phyloP scores from a whole-genome alignment of 2,113 vertebrate species.

The Antechinus flavipes region DNA sequence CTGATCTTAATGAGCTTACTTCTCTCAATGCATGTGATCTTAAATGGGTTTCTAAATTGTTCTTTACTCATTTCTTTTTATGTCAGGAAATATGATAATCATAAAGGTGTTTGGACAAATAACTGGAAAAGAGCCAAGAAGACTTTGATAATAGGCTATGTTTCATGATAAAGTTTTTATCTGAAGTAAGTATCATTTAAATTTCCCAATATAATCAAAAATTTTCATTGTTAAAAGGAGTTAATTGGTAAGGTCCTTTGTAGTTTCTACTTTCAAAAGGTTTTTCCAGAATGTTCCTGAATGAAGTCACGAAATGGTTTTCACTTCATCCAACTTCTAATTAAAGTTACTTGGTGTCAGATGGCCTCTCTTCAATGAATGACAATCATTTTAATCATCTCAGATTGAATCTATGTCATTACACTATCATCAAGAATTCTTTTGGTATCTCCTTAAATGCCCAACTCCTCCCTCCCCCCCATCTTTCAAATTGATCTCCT shows the following conservation, averaged over 20 bases:
- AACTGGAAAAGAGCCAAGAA: not conserved
- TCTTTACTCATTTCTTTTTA: constrained; percentile 25
- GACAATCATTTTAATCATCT: not conserved
- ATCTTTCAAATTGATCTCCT: not conserved
- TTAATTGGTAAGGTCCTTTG: not conserved
- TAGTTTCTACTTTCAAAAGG: not conserved
- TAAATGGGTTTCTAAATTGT: constrained; percentile 24
- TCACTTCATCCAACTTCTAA: not conserved
- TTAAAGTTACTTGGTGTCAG: not conserved
- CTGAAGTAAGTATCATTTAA: not conserved
- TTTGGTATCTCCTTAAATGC: not conserved
- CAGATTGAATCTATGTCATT: not conserved
- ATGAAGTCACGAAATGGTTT: not conserved
- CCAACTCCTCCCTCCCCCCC: not conserved
- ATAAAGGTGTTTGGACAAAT: not conserved
- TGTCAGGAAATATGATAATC: constrained; percentile 26
- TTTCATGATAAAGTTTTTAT: not conserved
- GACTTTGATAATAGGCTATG: not conserved
- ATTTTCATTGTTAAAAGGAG: not conserved
- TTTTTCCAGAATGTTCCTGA: not conserved
- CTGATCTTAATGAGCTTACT: not conserved
- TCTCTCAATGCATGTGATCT: constrained; percentile 30
- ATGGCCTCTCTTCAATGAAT: not conserved
- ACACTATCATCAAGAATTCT: not conserved
- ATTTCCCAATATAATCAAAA: not conserved